Base-by-base conservation (phyloP, 2,797 vertebrate genomes). In the Hydrocynus forskahlii region DNA sequence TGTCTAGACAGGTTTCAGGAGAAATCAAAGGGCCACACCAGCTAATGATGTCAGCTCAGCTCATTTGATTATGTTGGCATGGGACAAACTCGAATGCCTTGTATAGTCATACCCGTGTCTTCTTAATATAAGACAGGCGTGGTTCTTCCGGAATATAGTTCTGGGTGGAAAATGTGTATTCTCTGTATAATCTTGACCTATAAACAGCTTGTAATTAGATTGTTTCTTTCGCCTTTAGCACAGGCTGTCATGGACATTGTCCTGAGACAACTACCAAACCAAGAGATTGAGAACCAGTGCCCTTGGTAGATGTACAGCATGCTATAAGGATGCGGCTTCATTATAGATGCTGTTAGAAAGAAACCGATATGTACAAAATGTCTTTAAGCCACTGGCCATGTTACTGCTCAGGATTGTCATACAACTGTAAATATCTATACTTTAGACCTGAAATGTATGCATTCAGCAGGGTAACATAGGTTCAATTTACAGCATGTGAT, bases 1-100 rank as follows among this genome's bases (percentile, higher is more conserved):
- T 77, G 76, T 85, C 54, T 64, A 19, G 17, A 57, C 74, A 75
- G 68, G 59, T 81, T 83, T 80, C 5, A 81, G 19, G 52, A 25
- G 5, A 71, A 66, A 23, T 9, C 23, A 54, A 75, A 68, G 54
- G 35, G 54, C 72, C 64, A 67, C 48, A 74, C 40, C 63, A 54
- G 19, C 14, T 12, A 4, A 16, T 68, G 63, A 35, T 25, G 50
- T 76, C 76, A 29, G 73, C 40, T 80, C 38, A 76, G 40, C 81
- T 72, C 13, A 23, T 66, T 81, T 54, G 23, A 5, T 68, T 75
- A 5, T 62, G 10, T 76, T 38, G 72, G 40, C 17, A 54, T 73
- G 54, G 8, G 29, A 57, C 57, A 69, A 52, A 29, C 5, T 66
- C 25, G 5, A 55, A 17, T 66, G 68, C 23, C 38, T n/a, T 38